Conservation (phyloP, 2,797 vertebrate species). For the Syndactyla subalaris region DNA sequence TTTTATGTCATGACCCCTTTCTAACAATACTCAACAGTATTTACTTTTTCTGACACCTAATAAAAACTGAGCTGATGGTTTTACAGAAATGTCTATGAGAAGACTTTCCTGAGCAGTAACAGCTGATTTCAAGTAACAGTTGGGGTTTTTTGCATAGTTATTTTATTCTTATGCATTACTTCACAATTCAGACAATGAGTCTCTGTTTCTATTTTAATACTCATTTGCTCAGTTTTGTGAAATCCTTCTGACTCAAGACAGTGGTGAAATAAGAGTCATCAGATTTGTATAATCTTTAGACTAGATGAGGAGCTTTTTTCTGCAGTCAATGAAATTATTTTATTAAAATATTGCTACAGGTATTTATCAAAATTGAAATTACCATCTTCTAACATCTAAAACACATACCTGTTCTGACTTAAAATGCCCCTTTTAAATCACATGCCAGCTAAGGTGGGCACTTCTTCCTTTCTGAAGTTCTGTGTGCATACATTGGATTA, state of each 20-base stretch:
- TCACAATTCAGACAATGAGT: not conserved
- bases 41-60: conserved; percentile 17
- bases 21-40: not conserved
- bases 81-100: not conserved
- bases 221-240: not conserved
- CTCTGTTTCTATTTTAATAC: conserved; percentile 7
- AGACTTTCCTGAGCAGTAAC: not conserved
- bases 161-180: not conserved
- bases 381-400: not conserved
- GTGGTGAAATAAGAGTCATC: not conserved
- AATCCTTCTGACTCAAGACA: not conserved
- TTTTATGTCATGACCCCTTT: not conserved
- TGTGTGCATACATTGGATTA: not conserved
- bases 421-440: not conserved
- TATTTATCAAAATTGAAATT: not conserved
- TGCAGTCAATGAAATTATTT: not conserved
- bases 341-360: not conserved
- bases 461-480: not conserved
- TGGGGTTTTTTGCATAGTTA: not conserved
- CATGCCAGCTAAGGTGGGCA: not conserved
- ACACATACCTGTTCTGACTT: not conserved
- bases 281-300: not conserved
- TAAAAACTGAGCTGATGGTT: not conserved
- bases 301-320: not conserved
- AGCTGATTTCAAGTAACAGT: not conserved